Conservation (phyloP, 1,140 invertebrate genomes). For the Macrosteles quadrilineatus region DNA sequence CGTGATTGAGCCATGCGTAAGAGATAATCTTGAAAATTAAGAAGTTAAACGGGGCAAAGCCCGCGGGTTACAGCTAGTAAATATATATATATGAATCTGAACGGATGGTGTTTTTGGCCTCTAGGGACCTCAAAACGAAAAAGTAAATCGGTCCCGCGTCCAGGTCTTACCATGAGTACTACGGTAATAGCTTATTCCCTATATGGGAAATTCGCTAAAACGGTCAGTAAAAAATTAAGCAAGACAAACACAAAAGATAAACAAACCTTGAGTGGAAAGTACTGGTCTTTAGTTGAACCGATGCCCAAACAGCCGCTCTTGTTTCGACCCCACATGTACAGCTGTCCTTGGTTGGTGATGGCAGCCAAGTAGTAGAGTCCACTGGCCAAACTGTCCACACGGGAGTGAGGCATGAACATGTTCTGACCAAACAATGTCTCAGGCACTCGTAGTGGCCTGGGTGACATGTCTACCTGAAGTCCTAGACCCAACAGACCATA, state of each 20-base stretch:
- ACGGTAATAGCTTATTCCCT: too few species aligned
- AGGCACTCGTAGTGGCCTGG: constrained; percentile 71
- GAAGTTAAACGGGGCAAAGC: too few species aligned
- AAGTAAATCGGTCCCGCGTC: too few species aligned
- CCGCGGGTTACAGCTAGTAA: too few species aligned
- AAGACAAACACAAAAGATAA: too few species aligned
- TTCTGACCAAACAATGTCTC: constrained; percentile 81
- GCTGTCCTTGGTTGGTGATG: constrained; percentile 73
- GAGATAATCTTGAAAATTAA: too few species aligned
- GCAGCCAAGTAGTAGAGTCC: constrained; percentile 81
- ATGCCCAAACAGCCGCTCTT: constrained; percentile 79
- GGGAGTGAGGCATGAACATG: constrained; percentile 69
- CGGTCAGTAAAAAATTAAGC: constrained; percentile 4
- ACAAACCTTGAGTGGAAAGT: constrained; percentile 80
- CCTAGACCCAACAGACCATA: constrained; percentile 89
- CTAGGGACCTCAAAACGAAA: too few species aligned
- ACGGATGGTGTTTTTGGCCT: too few species aligned
- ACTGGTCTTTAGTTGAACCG: constrained; percentile 76
- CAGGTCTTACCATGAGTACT: too few species aligned
- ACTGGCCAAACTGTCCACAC: constrained; percentile 66
- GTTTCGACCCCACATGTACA: constrained; percentile 92
- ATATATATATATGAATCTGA: too few species aligned
- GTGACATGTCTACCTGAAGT: constrained; percentile 67
- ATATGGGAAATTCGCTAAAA: too few species aligned
- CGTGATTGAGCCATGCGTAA: too few species aligned